Base-by-base conservation (phyloP, 2,888 invertebrate species). In the Eupithecia subumbrata region DNA sequence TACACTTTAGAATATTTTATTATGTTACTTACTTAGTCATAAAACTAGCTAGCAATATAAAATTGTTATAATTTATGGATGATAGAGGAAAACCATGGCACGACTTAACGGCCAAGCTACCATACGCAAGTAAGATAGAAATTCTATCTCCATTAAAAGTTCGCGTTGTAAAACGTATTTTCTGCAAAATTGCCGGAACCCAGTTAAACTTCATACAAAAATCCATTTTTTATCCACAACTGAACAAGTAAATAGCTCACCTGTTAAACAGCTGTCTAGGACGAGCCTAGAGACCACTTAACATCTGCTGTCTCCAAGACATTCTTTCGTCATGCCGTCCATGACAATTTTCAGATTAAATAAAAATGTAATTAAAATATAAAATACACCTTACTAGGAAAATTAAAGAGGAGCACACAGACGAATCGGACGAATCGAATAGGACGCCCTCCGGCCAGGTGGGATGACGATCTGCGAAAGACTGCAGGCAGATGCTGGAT, bases 181-280 rank as follows among this genome's bases (percentile, higher is more conserved):
- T 73, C 74, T 75, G 64, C 60, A 66, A 72, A 75, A 75, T 75
- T 71, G n/a, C 75, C 77, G 75, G 75, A 75, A 77, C 74, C 69
- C 75, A 69, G 75, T 70, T 64, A 43, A 67, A 68, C 68, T 69
- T 75, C 48, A 43, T 75, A 75, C 73, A 72, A 71, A 77, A 77
- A 73, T 75, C 67, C 63, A 76, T 64, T 77, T 77, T 77, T 77
- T 75, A 68, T 66, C 37, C 74, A 68, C 67, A 25, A 56, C 70
- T 71, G 73, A 75, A 75, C 75, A 69, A 77, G 77, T 77, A 75
- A 66, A 73, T 69, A 75, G 71, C 73, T 75, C 77, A 77, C 77
- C 77, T 77, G 77, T 75, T 77, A 66, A 25, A 75, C 77, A 77
- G 75, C 77, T 77, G 77, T 73, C 72, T 71, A 68, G 74, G 70